These are phyloP conservation scores for Hypsopygia costalis DNA, from an alignment of 2,888 invertebrate genomes.

Conservation along the genomic window DNA sequence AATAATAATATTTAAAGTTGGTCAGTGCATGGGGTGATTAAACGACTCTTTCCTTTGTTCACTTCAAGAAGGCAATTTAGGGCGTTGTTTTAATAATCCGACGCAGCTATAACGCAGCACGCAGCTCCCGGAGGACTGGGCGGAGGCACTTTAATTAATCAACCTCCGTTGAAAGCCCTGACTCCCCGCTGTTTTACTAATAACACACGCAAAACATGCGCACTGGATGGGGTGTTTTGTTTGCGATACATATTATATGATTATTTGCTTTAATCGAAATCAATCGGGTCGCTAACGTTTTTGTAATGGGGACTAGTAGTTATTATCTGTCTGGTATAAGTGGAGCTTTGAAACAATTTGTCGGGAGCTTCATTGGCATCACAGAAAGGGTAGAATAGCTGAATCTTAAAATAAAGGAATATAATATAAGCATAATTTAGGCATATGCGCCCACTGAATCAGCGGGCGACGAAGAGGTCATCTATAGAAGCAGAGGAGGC, in stretches of 20 bases:
- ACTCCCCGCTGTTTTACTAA: slow-evolving; percentile 55
- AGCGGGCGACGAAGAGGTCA: no score
- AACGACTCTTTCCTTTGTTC: slow-evolving; percentile 6
- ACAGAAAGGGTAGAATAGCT: no score
- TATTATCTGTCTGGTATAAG: slow-evolving; percentile 7
- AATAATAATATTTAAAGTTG: no score
- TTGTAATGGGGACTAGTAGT: slow-evolving; percentile 17
- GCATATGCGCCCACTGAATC: no score
- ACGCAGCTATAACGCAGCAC: slow-evolving; percentile 46
- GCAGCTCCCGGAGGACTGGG: slow-evolving; percentile 60
- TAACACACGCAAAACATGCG: slow-evolving; percentile 59
- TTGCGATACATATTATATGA: slow-evolving; percentile 46
- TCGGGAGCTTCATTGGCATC: no score
- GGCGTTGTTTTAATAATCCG: slow-evolving; percentile 57
- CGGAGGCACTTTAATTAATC: slow-evolving; percentile 77
- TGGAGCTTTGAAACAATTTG: no score
- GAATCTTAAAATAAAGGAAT: no score
- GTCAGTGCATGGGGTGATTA: neutral
- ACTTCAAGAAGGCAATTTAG: slow-evolving; percentile 37
- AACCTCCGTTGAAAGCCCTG: slow-evolving; percentile 60
- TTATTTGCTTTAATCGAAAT: slow-evolving; percentile 63
- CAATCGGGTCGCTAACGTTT: slow-evolving; percentile 50
- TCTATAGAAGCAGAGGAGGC: no score
- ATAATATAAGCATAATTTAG: no score
- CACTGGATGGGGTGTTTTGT: slow-evolving; percentile 47